Base-by-base conservation (phyloP, 2,113 vertebrate species). In the Bagarius yarrelli region DNA sequence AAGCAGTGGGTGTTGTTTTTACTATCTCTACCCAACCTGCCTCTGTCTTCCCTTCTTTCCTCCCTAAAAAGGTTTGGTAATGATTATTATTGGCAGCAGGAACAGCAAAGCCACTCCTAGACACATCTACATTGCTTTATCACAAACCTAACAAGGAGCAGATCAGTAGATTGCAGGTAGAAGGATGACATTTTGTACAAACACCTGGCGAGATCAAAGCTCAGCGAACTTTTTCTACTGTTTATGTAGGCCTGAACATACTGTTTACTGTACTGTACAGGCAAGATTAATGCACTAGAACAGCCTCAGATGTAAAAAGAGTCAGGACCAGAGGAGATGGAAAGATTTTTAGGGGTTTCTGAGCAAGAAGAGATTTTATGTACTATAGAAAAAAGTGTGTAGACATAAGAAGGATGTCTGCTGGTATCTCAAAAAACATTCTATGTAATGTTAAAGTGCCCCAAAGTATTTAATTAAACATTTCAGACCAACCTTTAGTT, bases 121-220 rank as follows among this genome's bases (percentile, higher is more conserved):
- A 27, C 72, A 77, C 56, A 25, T 74, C 70, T 81, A 61, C 63
- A 80, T 50, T 25, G 44, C 81, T 76, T 85, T 63, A 40, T 76
- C 56, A 50, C 8, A 25, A 25, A 52, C 16, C 32, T 25, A 57
- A 66, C 53, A 79, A 80, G 74, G 56, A 63, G 70, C 64, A 53
- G 73, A 40, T 74, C 59, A 63, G 56, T 72, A 69, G 34, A 13
- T 78, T 47, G 9, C n/a, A 55, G 3, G 15, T 81, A 23, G 61
- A 69, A 55, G 50, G 66, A 56, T 81, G 80, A 79, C 80, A 67
- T 80, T 81, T 75, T 25, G 71, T 21, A 21, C 40, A 18, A 53
- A 36, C 23, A n/a, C 80, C 76, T 55, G 50, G 71, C 23, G 77
- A 79, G 76, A 84, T 83, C 71, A 85, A 81, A 85, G 78, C 36